Evolutionary conservation across 64 coral and sea anemone species (phyloP).

Genomic region (Trachythela sp.): DNA sequence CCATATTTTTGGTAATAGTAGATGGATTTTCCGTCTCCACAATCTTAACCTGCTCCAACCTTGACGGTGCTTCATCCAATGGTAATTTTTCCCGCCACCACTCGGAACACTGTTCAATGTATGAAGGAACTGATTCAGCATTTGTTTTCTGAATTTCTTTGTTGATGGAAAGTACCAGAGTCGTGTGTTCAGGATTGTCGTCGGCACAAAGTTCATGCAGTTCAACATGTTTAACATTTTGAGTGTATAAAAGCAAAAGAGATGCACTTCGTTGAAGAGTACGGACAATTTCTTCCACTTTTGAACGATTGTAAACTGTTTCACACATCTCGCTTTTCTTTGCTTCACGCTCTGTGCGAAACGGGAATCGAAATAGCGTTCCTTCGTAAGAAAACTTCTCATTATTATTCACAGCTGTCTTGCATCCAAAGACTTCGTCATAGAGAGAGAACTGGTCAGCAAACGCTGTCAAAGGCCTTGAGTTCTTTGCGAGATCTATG

Average conservation of each 20-base stretch:
- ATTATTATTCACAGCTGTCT: neutral
- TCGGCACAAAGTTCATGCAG: neutral
- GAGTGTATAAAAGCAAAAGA: neutral
- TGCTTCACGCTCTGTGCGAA: neutral
- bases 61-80: neutral
- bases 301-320: neutral
- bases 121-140: neutral
- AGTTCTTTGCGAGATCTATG: neutral
- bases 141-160: neutral
- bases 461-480: neutral
- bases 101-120: neutral
- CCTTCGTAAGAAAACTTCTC: neutral
- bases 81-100: neutral
- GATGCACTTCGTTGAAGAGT: neutral
- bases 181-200: neutral
- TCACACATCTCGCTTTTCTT: neutral
- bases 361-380: neutral
- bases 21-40: neutral
- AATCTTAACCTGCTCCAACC: neutral
- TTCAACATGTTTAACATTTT: neutral
- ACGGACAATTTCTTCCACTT: neutral
- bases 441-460: neutral
- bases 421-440: neutral
- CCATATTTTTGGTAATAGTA: constrained; percentile 67
- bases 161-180: neutral